These are phyloP conservation scores for Cyclargus thomasi DNA, from an alignment of 1,140 invertebrate species.

Conservation along the genomic window DNA sequence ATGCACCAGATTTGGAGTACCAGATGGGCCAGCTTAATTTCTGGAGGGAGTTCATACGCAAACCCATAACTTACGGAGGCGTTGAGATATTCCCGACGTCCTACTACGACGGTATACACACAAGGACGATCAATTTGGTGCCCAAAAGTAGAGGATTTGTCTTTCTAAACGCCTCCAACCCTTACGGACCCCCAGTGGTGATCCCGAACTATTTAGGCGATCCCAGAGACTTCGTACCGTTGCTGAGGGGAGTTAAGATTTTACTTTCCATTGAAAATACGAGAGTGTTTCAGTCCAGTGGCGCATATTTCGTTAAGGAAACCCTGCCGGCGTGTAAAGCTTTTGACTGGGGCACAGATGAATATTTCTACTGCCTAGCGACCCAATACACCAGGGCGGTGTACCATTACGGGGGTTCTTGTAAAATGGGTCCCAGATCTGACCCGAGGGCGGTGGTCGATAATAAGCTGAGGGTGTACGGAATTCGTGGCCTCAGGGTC, in stretches of 20 bases:
- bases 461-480: slow-evolving; percentile 73
- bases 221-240: slow-evolving; percentile 76
- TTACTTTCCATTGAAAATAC: slow-evolving; percentile 52
- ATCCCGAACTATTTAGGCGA: slow-evolving; percentile 84
- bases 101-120: slow-evolving; percentile 30
- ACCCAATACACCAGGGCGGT: slow-evolving; percentile 80
- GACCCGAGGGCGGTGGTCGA: slow-evolving; percentile 71
- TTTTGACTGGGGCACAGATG: slow-evolving; percentile 77
- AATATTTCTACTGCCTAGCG: slow-evolving; percentile 84
- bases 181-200: slow-evolving; percentile 84
- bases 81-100: slow-evolving; percentile 29
- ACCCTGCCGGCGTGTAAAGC: slow-evolving; percentile 78
- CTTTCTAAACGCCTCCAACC: slow-evolving; percentile 78
- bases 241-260: slow-evolving; percentile 52
- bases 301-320: slow-evolving; percentile 75
- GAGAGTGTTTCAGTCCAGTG: slow-evolving; percentile 74
- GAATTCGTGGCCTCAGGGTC: slow-evolving; percentile 68
- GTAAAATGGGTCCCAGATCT: slow-evolving; percentile 76
- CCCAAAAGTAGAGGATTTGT: slow-evolving; percentile 80
- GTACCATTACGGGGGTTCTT: slow-evolving; percentile 77
- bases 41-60: slow-evolving; percentile 27
- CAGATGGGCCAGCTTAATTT: slow-evolving; percentile 24
- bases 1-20: slow-evolving; percentile 78
- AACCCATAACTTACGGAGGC: slow-evolving; percentile 27
- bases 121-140: slow-evolving; percentile 29